phyloP scores from a whole-genome alignment of 2,888 invertebrate genomes.

The Scaeva pyrastri region DNA sequence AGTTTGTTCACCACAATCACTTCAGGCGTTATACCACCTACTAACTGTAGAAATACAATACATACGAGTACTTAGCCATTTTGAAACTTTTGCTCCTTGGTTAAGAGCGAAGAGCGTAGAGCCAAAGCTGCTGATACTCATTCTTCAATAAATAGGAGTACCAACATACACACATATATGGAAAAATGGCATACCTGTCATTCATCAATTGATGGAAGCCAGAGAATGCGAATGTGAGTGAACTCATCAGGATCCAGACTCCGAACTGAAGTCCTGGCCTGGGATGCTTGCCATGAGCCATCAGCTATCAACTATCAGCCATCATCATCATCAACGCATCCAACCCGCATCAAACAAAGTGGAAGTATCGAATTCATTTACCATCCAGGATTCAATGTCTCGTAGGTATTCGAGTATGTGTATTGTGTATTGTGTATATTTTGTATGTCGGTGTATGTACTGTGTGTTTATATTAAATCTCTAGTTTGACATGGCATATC shows the following conservation, averaged over 20 bases:
- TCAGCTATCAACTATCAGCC: no score
- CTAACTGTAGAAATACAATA: not conserved
- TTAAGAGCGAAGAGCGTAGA: not conserved
- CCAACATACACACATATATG: not conserved
- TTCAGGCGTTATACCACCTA: constrained; percentile 18
- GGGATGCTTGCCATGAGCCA: not conserved
- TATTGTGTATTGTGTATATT: no score
- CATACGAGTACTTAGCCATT: not conserved
- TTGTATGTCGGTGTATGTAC: no score
- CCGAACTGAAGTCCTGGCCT: not conserved
- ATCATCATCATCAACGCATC: not conserved
- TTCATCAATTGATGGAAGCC: constrained; percentile 9
- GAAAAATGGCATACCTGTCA: constrained; percentile 17
- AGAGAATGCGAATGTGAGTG: not conserved
- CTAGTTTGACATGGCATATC: constrained; percentile 17
- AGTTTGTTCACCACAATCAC: constrained; percentile 59
- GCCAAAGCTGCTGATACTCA: not conserved
- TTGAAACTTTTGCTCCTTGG: constrained; percentile 3
- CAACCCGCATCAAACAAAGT: constrained; percentile 34
- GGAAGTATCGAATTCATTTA: constrained; percentile 38
- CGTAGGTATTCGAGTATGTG: not conserved
- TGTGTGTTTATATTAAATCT: constrained; percentile 19
- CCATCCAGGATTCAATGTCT: constrained; percentile 29
- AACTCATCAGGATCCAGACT: no score
- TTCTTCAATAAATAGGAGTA: no score